Base-by-base conservation (phyloP, 1,140 invertebrate species). In the Cyclina sinensis region DNA sequence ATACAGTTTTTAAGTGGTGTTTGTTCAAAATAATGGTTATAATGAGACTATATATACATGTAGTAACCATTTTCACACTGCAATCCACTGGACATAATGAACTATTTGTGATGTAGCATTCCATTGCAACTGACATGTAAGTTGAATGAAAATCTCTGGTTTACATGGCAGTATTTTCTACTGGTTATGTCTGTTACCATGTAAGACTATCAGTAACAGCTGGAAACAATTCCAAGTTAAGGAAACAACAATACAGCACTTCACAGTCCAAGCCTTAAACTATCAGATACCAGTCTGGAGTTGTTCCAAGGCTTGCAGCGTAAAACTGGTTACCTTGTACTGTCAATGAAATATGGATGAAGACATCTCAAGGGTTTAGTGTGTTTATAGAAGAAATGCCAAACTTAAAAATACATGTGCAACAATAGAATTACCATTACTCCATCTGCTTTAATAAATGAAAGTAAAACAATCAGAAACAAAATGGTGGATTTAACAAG, bases 351-450 rank as follows among this genome's bases (percentile, higher is more conserved):
- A n/a, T 30, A 35, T 21, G 12, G 32, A 70, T 70, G 65, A 32
- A 35, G 65, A 32, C 27, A 18, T 37, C 65, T 70, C 27, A 70
- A 32, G 35, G 32, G 35, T 51, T 78, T 84, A 84, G 82, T 84
- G 82, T 70, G 65, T 62, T 62, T 43, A 51, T 78, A 51, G n/a
- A 57, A 59, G 35, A 83, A 74, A 84, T 84, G 82, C 82, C 73
- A 84, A 84, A 84, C 43, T 70, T 70, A 84, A 84, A n/a, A 84
- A 54, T 82, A 82, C 24, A 68, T 84, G 82, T 84, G 82, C 82
- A 84, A 84, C 82, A 68, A 84, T 84, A 70, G 82, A 70, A 84
- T 84, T 84, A 84, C 82, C 82, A 84, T 35, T 1, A 73, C 27
- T 84, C 82, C 82, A 84, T 84, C 82, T 84, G 82, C 62, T 48